Conservation (phyloP, 2,113 vertebrate species). For the Orientallactaga bullata region DNA sequence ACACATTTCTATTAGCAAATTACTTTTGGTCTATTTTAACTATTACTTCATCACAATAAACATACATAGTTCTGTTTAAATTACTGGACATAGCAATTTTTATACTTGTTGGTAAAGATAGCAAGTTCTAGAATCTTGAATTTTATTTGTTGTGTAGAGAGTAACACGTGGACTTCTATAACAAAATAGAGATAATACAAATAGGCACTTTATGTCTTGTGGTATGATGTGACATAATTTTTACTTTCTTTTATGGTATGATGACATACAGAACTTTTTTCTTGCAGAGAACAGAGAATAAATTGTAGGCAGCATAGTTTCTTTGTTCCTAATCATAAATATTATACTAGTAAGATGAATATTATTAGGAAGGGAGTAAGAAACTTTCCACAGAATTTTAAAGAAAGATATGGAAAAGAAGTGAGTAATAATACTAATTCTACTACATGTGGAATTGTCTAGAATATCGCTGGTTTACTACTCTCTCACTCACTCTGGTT, state of each 20-base stretch:
- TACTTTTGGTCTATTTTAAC: neutral
- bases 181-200: neutral
- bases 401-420: neutral
- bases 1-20: conserved; percentile 53
- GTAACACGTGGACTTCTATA: neutral
- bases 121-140: neutral
- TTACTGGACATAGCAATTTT: neutral
- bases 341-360: neutral
- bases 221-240: neutral
- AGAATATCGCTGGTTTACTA: neutral
- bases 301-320: neutral
- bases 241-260: neutral
- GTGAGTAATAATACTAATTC: too few relatives aligned
- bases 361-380: neutral
- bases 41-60: neutral
- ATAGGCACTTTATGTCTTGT: neutral
- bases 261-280: neutral
- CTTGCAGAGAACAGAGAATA: too few relatives aligned
- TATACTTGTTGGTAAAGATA: neutral
- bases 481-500: neutral
- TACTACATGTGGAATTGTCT: neutral
- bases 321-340: neutral
- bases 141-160: neutral
- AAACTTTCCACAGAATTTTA: neutral
- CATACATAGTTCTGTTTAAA: neutral